phyloP scores from a whole-genome alignment of 2,113 vertebrate species.

The Odocoileus hemionus region DNA sequence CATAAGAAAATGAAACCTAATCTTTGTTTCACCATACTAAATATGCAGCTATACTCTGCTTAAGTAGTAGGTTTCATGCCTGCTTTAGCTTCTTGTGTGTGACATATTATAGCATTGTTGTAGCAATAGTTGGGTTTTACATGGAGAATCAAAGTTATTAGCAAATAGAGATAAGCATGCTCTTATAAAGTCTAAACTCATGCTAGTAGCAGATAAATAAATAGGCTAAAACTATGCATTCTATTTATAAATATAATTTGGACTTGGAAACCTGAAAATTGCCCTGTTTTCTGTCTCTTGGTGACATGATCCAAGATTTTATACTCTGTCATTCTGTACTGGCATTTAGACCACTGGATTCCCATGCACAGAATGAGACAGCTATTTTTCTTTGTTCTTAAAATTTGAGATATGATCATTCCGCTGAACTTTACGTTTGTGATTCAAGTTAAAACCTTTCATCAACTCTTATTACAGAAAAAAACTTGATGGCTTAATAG shows the following conservation, averaged over 20 bases:
- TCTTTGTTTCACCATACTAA: conserved; percentile 71
- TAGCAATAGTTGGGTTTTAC: conserved; percentile 61
- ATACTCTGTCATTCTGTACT: conserved; percentile 65
- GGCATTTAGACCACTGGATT: conserved; percentile 71
- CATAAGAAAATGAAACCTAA: conserved; percentile 66
- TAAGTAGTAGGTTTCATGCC: conserved; percentile 58
- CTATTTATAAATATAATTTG: conserved; percentile 75
- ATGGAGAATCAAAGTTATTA: conserved; percentile 76
- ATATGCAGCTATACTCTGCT: conserved; percentile 71
- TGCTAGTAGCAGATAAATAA: conserved; percentile 68
- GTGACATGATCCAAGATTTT: conserved; percentile 67
- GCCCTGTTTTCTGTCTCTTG: conserved; percentile 56
- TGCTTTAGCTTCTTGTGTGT: conserved; percentile 56
- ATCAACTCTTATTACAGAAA: conserved; percentile 59
- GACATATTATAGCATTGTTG: conserved; percentile 53
- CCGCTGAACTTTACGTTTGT: conserved; percentile 74
- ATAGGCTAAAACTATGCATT: conserved; percentile 62
- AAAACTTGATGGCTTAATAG: conserved; percentile 75
- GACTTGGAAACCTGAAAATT: conserved; percentile 70
- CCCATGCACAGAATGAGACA: conserved; percentile 30
- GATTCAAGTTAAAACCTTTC: conserved; percentile 69
- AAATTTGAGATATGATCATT: conserved; percentile 65
- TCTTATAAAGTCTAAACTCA: conserved; percentile 70
- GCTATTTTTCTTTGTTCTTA: conserved; percentile 66
- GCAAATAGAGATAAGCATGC: conserved; percentile 72